Conservation (phyloP, 2,113 vertebrate genomes). For the Phyllostomus discolor region DNA sequence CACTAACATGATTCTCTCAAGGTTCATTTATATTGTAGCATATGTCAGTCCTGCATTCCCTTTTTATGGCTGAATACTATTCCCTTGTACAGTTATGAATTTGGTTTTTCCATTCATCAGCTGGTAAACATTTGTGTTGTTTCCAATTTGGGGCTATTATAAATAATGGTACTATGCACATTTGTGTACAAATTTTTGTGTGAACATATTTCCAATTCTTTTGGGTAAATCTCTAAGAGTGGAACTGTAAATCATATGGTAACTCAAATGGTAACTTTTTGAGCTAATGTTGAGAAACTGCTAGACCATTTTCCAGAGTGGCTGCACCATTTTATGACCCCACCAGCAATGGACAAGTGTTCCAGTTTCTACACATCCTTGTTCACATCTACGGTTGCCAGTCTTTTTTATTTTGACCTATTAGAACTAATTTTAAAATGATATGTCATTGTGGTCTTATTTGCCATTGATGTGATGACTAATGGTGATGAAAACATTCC, state of each 20-base stretch:
- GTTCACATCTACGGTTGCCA: not conserved
- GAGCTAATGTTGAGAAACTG: not conserved
- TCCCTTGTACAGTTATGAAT: not conserved
- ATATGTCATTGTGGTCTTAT: not conserved
- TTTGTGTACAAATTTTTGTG: not conserved
- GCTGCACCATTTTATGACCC: not conserved
- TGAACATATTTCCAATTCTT: not conserved
- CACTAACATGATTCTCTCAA: not conserved
- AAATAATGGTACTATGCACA: not conserved
- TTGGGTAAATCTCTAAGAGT: not conserved
- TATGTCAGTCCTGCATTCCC: not conserved
- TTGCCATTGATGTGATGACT: not conserved
- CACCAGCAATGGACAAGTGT: not conserved
- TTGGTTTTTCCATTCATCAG: not conserved
- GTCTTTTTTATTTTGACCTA: not conserved
- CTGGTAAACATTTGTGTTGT: not conserved
- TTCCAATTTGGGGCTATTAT: not conserved
- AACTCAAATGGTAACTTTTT: not conserved
- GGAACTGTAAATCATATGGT: not conserved
- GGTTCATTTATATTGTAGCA: not conserved
- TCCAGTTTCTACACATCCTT: not conserved
- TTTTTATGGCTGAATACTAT: not conserved
- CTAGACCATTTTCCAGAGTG: not conserved
- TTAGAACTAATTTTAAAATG: not conserved
- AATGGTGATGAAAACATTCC: not conserved